Evolutionary conservation across 2,113 vertebrate species (phyloP).

Genomic region (Rhynchopsitta pachyrhyncha): DNA sequence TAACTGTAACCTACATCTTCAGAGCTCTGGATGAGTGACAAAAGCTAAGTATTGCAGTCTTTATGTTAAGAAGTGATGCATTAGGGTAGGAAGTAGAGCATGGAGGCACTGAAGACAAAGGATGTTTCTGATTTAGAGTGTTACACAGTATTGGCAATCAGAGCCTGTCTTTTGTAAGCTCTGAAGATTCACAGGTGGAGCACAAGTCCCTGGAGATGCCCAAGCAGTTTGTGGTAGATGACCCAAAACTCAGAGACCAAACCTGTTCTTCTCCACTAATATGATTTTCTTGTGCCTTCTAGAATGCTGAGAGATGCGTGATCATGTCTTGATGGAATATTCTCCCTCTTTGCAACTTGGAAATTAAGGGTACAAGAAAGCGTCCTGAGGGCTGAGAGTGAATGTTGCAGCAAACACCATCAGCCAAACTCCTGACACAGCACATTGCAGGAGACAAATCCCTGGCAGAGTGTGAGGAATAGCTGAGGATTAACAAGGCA

Average conservation of each 20-base stretch:
- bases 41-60: not conserved
- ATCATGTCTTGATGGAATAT: not conserved
- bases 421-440: not conserved
- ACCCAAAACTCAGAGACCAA: not conserved
- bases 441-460: not conserved
- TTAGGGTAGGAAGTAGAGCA: not conserved
- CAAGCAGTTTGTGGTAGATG: not conserved
- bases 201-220: not conserved
- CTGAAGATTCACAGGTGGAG: not conserved
- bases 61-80: not conserved
- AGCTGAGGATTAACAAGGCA: not conserved
- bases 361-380: not conserved
- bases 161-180: not conserved
- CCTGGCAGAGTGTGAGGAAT: not conserved
- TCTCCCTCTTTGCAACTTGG: not conserved
- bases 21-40: constrained; percentile 15
- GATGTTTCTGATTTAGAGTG: not conserved
- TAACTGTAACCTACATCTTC: not conserved
- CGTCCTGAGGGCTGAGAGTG: not conserved
- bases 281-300: not conserved
- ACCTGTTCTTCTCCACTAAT: not conserved
- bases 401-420: not conserved
- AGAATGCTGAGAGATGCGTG: not conserved
- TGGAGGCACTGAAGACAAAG: constrained; percentile 7
- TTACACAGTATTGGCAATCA: not conserved